Conservation (phyloP, 64 coral and sea anemone species). For the Trachythela sp. region DNA sequence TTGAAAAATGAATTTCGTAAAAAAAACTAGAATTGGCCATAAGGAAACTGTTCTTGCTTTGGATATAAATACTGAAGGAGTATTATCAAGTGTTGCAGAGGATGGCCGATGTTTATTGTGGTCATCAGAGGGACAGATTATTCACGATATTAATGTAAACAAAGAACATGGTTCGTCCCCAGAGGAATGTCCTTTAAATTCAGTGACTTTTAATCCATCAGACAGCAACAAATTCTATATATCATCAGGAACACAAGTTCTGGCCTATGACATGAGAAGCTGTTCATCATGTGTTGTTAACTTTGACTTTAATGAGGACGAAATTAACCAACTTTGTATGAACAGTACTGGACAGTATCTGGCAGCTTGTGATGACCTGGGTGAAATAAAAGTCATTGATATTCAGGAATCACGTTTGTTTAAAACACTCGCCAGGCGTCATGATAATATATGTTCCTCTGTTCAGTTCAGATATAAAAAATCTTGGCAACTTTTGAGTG, state of each 20-base stretch:
- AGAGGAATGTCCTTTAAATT: neutral
- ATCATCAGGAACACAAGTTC: slow-evolving; percentile 66
- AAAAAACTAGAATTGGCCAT: neutral
- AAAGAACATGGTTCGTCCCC: neutral
- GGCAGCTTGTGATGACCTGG: slow-evolving; percentile 79
- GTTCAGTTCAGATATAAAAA: slow-evolving; percentile 76
- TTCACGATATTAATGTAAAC: neutral
- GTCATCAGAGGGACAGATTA: neutral
- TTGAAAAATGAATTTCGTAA: neutral
- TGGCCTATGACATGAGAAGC: slow-evolving; percentile 66
- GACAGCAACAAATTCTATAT: slow-evolving; percentile 60
- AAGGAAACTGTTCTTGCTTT: neutral
- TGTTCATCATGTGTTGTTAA: slow-evolving; percentile 41
- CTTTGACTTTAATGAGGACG: slow-evolving; percentile 74
- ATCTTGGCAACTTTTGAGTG: slow-evolving; percentile 73
- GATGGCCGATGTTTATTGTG: neutral
- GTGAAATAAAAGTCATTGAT: slow-evolving; percentile 78
- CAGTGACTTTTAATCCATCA: slow-evolving; percentile 11
- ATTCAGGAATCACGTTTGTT: slow-evolving; percentile 55
- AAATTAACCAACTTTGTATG: slow-evolving; percentile 80
- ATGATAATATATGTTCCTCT: slow-evolving; percentile 76
- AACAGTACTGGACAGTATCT: slow-evolving; percentile 64
- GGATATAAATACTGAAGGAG: neutral
- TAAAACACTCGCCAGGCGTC: slow-evolving; percentile 57
- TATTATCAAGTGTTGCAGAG: neutral